These are phyloP conservation scores for Drosophila tripunctata DNA, from an alignment of 2,888 invertebrate species.

Conservation along the genomic window DNA sequence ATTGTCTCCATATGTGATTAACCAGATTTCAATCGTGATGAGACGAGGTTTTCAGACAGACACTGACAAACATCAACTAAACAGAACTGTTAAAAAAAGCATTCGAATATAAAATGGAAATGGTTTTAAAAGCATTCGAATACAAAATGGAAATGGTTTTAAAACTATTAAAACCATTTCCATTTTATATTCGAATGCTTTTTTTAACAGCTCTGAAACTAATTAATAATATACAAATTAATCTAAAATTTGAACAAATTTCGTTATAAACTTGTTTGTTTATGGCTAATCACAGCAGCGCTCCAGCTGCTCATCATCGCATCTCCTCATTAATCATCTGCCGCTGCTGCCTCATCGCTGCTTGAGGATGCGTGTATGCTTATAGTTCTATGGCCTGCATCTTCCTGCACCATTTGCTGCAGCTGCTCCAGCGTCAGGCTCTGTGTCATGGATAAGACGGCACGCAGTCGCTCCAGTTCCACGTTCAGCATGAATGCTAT, in stretches of 20 bases:
- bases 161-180: no score
- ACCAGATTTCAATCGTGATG: constrained; percentile 15
- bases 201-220: no score
- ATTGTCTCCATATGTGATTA: constrained; percentile 15
- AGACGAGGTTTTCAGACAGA: no score
- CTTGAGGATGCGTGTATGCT: constrained; percentile 11
- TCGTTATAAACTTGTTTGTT: not conserved
- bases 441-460: constrained; percentile 57
- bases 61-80: no score
- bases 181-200: no score
- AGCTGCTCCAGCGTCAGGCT: constrained; percentile 47
- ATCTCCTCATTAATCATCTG: not conserved
- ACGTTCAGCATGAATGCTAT: constrained; percentile 70
- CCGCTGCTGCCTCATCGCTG: constrained; percentile 13
- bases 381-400: not conserved
- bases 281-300: no score
- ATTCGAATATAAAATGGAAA: no score
- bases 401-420: constrained; percentile 21
- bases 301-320: not conserved
- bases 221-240: constrained; percentile 53
- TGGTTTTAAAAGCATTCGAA: no score
- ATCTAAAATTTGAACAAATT: constrained; percentile 35
- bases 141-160: no score
- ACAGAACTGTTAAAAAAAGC: no score
- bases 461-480: constrained; percentile 51